phyloP scores from a whole-genome alignment of 2,888 invertebrate species.

The Troides aeacus region DNA sequence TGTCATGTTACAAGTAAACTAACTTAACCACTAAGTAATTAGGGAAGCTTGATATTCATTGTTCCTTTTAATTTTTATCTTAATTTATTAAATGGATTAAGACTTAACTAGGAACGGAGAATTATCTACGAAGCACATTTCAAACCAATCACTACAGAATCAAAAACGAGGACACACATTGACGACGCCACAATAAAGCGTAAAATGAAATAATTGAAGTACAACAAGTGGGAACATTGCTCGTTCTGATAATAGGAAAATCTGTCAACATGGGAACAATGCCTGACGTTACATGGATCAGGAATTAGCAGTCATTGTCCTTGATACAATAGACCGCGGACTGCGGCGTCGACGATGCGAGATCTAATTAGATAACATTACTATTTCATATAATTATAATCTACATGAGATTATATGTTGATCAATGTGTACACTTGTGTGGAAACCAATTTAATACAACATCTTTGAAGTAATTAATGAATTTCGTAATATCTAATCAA shows the following conservation, averaged over 20 bases:
- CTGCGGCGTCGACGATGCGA: conserved; percentile 41
- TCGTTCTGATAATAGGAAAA: conserved; percentile 73
- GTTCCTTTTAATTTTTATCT: too few relatives aligned
- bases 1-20: too few relatives aligned
- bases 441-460: too few relatives aligned
- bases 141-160: conserved; percentile 10
- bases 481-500: too few relatives aligned
- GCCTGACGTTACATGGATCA: conserved; percentile 75
- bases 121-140: background rate
- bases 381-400: conserved; percentile 43
- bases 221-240: conserved; percentile 50
- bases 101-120: too few relatives aligned
- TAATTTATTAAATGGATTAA: too few relatives aligned
- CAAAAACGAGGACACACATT: conserved; percentile 14
- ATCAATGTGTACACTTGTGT: background rate
- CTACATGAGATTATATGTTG: conserved; percentile 21
- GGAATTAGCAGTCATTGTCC: conserved; percentile 77
- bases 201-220: conserved; percentile 30
- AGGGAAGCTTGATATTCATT: too few relatives aligned
- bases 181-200: conserved; percentile 15
- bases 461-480: too few relatives aligned
- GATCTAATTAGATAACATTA: conserved; percentile 69
- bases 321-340: conserved; percentile 58
- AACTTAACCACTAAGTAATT: too few relatives aligned
- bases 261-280: conserved; percentile 77